A percentile compares a stretch with the other conserved stretches of the same genome.
Evolutionary conservation across 1,140 invertebrate genomes (phyloP).

Genomic region (Ceratitis capitata): DNA sequence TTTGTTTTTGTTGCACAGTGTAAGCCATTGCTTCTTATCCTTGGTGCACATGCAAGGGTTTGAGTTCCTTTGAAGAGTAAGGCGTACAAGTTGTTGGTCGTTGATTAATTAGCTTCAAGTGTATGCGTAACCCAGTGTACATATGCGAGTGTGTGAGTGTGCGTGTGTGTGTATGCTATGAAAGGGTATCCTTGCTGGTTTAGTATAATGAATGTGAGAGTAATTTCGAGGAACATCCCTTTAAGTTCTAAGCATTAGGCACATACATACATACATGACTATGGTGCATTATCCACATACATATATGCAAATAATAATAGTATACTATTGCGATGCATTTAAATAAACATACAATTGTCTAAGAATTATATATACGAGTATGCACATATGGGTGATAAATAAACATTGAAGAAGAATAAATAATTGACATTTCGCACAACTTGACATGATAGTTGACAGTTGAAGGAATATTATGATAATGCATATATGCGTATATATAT

Average conservation of each 20-base stretch:
- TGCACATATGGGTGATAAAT: background rate
- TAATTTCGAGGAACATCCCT: background rate
- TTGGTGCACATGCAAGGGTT: background rate
- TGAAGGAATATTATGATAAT: background rate
- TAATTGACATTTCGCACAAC: background rate
- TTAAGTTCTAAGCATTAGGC: background rate
- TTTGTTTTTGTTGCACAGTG: conserved; percentile 1
- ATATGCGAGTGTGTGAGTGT: background rate
- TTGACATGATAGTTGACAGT: conserved; percentile 2
- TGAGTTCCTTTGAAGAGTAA: background rate
- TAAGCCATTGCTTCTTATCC: background rate
- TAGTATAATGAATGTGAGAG: background rate
- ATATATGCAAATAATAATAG: too few species aligned
- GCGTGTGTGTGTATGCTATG: background rate
- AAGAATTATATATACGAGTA: too few species aligned
- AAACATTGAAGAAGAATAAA: background rate
- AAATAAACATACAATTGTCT: too few species aligned
- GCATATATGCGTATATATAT: too few species aligned
- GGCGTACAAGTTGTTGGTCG: background rate
- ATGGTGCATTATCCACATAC: too few species aligned
- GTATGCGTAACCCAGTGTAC: background rate
- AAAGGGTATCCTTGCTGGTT: background rate
- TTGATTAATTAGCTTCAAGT: background rate
- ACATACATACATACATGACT: background rate
- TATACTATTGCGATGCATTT: too few species aligned